Conservation (phyloP, 1,140 invertebrate species). For the Bombus pyrosoma region DNA sequence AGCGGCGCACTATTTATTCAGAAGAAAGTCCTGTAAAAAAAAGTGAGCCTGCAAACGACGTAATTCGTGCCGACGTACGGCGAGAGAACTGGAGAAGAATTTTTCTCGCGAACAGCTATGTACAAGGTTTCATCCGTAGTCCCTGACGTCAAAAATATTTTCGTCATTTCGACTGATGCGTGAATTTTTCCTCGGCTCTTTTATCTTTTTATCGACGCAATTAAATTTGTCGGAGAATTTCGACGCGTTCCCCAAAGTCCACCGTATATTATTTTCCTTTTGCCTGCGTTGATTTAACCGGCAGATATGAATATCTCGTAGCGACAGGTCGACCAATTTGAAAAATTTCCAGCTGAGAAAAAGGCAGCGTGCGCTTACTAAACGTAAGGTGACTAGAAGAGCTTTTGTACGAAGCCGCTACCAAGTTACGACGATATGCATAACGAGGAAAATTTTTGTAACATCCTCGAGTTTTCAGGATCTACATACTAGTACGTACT, state of each 20-base stretch:
- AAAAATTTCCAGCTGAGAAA: neutral
- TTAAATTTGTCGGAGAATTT: neutral
- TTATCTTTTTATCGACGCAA: slow-evolving; percentile 3
- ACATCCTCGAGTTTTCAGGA: neutral
- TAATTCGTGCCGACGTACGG: neutral
- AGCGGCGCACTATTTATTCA: slow-evolving; percentile 33
- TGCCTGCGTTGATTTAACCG: neutral
- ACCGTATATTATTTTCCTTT: neutral
- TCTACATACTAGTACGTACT: neutral
- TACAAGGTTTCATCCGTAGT: neutral
- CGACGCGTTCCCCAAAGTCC: neutral
- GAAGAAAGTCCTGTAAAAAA: neutral
- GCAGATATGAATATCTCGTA: neutral
- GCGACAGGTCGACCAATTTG: neutral
- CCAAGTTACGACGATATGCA: neutral
- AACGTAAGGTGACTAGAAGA: neutral
- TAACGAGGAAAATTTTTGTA: neutral
- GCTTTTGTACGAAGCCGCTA: neutral
- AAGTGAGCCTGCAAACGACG: neutral
- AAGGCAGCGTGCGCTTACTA: neutral
- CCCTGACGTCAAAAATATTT: neutral
- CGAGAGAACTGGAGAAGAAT: neutral
- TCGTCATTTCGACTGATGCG: neutral
- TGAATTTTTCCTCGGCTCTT: slow-evolving; percentile 1
- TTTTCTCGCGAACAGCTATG: neutral